phyloP scores from a whole-genome alignment of 2,888 invertebrate genomes.

The Polydrusus pterygomalis region DNA sequence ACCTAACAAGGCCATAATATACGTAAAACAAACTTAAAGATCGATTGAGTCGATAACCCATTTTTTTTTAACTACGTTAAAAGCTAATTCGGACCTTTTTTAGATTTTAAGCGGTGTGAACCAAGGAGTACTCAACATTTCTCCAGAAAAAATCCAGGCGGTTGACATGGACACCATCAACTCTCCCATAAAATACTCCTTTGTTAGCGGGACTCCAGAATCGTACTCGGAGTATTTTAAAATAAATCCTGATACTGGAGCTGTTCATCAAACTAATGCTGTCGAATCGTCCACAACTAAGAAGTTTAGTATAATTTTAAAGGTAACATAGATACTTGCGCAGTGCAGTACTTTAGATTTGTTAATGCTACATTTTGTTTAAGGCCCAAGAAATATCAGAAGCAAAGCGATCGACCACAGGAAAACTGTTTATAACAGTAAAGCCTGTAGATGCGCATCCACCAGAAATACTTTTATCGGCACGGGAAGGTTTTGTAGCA shows the following conservation, averaged over 20 bases:
- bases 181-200: slow-evolving; percentile 87
- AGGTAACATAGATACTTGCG: slow-evolving; percentile 72
- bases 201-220: slow-evolving; percentile 86
- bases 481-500: slow-evolving; percentile 85
- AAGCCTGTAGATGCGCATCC: slow-evolving; percentile 92
- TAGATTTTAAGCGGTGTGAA: slow-evolving; percentile 88
- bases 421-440: slow-evolving; percentile 87
- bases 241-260: slow-evolving; percentile 87
- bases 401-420: slow-evolving; percentile 86
- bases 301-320: slow-evolving; percentile 87
- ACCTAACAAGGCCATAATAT: no score
- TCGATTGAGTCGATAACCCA: no score
- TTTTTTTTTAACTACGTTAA: no score
- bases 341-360: not conserved
- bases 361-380: slow-evolving; percentile 9
- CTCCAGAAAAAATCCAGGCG: slow-evolving; percentile 92
- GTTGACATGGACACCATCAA: slow-evolving; percentile 93
- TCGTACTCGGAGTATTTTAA: slow-evolving; percentile 87
- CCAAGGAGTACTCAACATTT: slow-evolving; percentile 87
- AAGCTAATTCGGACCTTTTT: slow-evolving; percentile 25
- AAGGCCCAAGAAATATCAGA: slow-evolving; percentile 88
- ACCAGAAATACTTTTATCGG: slow-evolving; percentile 83
- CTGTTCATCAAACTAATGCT: slow-evolving; percentile 86
- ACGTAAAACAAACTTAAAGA: no score
- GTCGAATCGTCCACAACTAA: slow-evolving; percentile 87